phyloP scores from a whole-genome alignment of 2,113 vertebrate genomes.

The Agelaius phoeniceus region DNA sequence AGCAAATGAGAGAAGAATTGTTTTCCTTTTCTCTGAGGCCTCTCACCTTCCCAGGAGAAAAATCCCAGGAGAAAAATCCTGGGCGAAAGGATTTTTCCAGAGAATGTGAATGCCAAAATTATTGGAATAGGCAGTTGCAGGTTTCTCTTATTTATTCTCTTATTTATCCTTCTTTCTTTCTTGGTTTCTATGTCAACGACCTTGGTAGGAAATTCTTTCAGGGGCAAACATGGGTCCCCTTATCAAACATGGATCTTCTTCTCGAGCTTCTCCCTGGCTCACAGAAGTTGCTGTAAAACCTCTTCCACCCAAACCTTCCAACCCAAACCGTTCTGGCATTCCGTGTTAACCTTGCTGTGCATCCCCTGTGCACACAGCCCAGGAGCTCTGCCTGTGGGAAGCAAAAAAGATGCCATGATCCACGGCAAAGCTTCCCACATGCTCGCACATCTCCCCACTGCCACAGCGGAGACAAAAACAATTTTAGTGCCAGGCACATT shows the following conservation, averaged over 20 bases:
- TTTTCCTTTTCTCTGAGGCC: too few species aligned
- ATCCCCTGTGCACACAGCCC: too few species aligned
- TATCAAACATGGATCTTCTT: neutral
- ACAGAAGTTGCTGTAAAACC: neutral
- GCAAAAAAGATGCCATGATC: neutral
- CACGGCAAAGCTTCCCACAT: neutral
- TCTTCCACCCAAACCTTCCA: neutral
- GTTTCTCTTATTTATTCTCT: neutral
- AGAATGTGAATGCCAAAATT: too few species aligned
- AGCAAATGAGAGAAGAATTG: too few species aligned
- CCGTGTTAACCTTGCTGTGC: rapidly evolving
- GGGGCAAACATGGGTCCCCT: neutral
- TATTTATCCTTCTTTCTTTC: neutral
- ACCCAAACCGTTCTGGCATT: rapidly evolving
- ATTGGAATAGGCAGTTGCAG: neutral
- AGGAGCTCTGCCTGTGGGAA: neutral
- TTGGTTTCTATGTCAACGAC: neutral
- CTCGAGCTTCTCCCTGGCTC: neutral
- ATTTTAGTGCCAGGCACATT: rapidly evolving
- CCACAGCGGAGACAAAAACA: too few species aligned
- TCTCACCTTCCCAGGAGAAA: too few species aligned
- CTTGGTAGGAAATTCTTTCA: neutral
- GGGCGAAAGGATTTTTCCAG: too few species aligned
- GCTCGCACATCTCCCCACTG: neutral
- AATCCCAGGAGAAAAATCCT: too few species aligned